phyloP scores from a whole-genome alignment of 1,140 invertebrate species.

The Lamellibrachia luymesi region DNA sequence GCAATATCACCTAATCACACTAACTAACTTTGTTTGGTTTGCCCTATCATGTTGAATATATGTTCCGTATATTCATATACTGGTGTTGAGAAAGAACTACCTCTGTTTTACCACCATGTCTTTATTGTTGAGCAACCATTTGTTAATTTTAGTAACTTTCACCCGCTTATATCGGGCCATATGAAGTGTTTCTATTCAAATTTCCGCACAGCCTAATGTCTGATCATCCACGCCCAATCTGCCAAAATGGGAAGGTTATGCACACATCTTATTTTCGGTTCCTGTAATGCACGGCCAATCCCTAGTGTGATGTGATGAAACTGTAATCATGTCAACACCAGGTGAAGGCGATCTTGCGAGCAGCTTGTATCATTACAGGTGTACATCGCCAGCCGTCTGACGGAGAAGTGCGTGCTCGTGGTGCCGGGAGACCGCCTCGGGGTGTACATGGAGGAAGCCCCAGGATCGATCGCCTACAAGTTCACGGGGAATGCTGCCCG shows the following conservation, averaged over 20 bases:
- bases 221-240: not conserved
- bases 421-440: constrained; percentile 13
- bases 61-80: no score
- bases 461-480: constrained; percentile 20
- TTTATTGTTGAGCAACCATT: no score
- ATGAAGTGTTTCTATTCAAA: no score
- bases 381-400: constrained; percentile 22
- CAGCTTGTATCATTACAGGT: constrained; percentile 11
- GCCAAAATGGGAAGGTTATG: not conserved
- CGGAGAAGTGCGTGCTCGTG: constrained; percentile 23
- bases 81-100: no score
- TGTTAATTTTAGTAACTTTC: not conserved
- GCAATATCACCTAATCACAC: no score
- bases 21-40: no score
- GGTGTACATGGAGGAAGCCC: constrained; percentile 21
- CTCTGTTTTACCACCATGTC: no score
- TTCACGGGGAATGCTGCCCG: not conserved
- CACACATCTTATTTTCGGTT: not conserved
- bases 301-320: not conserved
- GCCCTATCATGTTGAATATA: no score
- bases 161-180: not conserved
- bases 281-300: not conserved
- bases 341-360: not conserved
- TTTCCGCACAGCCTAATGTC: no score
- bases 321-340: not conserved